Conservation (phyloP, 2,797 vertebrate genomes). For the Anguilla marmorata region DNA sequence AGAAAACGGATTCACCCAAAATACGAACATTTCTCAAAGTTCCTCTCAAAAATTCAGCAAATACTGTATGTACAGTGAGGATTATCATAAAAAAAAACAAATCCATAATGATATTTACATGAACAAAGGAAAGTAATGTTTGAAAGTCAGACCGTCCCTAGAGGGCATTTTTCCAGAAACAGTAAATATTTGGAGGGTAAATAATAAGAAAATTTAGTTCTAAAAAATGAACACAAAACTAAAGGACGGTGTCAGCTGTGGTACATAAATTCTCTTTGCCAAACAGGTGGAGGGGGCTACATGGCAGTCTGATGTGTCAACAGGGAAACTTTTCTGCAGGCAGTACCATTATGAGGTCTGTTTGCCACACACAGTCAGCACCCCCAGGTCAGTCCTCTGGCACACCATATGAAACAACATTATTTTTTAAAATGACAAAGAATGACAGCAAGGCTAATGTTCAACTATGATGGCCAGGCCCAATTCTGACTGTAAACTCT, state of each 20-base stretch:
- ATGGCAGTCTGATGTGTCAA: not conserved
- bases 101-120: not conserved
- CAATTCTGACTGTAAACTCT: not conserved
- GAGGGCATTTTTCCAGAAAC: not conserved
- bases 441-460: not conserved
- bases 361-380: not conserved
- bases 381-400: not conserved
- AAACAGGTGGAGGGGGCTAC: not conserved
- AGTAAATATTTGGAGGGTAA: constrained; percentile 13
- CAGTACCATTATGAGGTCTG: not conserved
- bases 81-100: too few relatives aligned
- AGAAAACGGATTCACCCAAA: not conserved
- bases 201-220: not conserved
- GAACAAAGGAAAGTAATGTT: not conserved
- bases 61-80: not conserved
- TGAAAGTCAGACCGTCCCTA: not conserved
- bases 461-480: not conserved
- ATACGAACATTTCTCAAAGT: not conserved
- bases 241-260: not conserved
- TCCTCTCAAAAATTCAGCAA: not conserved
- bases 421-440: not conserved
- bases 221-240: not conserved
- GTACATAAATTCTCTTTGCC: not conserved
- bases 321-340: not conserved
- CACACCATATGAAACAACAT: not conserved